Evolutionary conservation across 2,888 invertebrate genomes (phyloP).

Genomic region (Oxyteleia sp.): DNA sequence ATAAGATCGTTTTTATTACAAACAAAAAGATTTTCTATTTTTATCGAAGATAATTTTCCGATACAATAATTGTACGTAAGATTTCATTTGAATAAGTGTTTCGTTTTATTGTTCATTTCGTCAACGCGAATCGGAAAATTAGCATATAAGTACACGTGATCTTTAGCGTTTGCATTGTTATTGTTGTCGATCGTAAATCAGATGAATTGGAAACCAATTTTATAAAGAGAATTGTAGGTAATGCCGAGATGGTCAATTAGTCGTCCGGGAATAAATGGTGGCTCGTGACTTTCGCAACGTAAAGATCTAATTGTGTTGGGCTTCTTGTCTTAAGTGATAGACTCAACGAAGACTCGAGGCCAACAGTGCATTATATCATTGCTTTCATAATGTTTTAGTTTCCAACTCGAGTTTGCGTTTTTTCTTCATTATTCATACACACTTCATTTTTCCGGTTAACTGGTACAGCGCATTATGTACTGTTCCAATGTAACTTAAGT

Average conservation of each 20-base stretch:
- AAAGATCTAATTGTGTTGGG: conserved; percentile 72
- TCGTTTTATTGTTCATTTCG: conserved; percentile 8
- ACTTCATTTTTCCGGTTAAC: conserved; percentile 53
- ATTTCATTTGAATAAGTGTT: neutral
- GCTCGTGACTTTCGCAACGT: conserved; percentile 78
- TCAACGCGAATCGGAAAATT: conserved; percentile 25
- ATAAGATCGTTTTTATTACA: no score
- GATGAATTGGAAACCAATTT: conserved; percentile 81
- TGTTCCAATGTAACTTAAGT: no score
- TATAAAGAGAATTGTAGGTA: conserved; percentile 76
- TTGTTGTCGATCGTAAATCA: conserved; percentile 59
- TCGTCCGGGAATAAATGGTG: conserved; percentile 75
- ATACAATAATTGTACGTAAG: neutral
- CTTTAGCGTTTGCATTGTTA: conserved; percentile 47
- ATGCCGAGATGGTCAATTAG: conserved; percentile 74
- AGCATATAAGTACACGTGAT: conserved; percentile 39
- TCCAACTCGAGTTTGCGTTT: conserved; percentile 36
- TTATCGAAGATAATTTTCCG: no score
- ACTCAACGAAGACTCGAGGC: conserved; percentile 68
- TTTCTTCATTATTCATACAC: conserved; percentile 40
- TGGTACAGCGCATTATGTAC: conserved; percentile 13
- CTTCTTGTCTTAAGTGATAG: conserved; percentile 71
- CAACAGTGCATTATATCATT: conserved; percentile 64
- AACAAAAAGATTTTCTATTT: no score
- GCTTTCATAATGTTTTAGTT: conserved; percentile 66